Base-by-base conservation (phyloP, 2,797 vertebrate species). In the Chelon labrosus region DNA sequence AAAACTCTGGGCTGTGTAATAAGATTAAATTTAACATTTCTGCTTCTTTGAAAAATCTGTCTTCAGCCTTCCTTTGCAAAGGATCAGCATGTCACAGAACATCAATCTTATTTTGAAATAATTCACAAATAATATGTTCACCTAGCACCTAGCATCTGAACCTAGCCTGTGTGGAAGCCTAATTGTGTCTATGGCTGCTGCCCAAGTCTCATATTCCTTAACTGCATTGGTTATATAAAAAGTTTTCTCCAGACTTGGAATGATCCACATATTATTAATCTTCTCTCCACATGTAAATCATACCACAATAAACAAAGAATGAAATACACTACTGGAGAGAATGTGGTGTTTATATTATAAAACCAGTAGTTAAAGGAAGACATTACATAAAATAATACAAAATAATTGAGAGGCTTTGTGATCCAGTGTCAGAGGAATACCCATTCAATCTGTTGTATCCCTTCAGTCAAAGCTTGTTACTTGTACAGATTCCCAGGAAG, bases 221-320 rank as follows among this genome's bases (percentile, higher is more conserved):
- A 86, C 79, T 62, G 72, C 41, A 49, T 50, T 8, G 20, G 63
- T 64, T 73, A n/a, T 67, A 69, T 35, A 56, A 55, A 8, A 57
- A 6, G 7, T 64, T 73, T 69, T 64, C 56, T 44, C 58, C 53
- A 55, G n/a, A 59, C 38, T 69, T 66, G 60, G 38, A 71, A 53
- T 22, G 22, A 39, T 59, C 27, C 27, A 12, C 31, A 55, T 59
- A 53, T 60, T n/a, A 44, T 52, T 22, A 61, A 65, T 47, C 52
- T 59, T 78, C 53, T 63, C 75, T 74, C 39, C 35, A 35, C 11
- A 55, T 63, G 7, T n/a, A 38, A 67, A 51, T 25, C 69, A 49
- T n/a, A 49, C 4, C 46, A 49, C n/a, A 49, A 19, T 49, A 46
- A 44, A 44, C 5, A 44, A 50, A 50, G 19, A 50, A 57, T 49